These are phyloP conservation scores for Drosophila kambysellisi DNA, from an alignment of 2,888 invertebrate species.

Conservation along the genomic window DNA sequence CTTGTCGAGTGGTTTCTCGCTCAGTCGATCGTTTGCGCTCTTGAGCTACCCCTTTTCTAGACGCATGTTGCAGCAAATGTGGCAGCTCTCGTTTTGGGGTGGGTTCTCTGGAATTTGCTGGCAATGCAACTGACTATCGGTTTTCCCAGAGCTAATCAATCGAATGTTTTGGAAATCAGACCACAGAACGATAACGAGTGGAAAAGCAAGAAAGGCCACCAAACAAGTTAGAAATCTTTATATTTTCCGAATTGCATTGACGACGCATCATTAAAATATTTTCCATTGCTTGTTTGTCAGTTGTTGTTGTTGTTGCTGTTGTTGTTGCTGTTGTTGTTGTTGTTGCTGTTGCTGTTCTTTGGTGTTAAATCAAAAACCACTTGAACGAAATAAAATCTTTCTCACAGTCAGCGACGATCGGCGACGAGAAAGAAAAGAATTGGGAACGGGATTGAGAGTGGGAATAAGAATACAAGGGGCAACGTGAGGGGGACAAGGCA, in stretches of 20 bases:
- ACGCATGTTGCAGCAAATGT: not conserved
- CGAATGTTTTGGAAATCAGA: conserved; percentile 49
- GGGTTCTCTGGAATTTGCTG: conserved; percentile 13
- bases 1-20: conserved; percentile 65
- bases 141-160: conserved; percentile 64
- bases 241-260: conserved; percentile 69
- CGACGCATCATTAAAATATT: conserved; percentile 79
- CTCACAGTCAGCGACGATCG: conserved; percentile 71
- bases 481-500: conserved; percentile 35
- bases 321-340: conserved; percentile 8
- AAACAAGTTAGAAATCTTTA: conserved; percentile 77
- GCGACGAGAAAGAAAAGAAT: conserved; percentile 55
- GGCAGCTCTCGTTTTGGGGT: conserved; percentile 34
- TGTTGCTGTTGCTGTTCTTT: conserved; percentile 42
- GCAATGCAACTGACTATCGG: conserved; percentile 15
- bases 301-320: conserved; percentile 28
- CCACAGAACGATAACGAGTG: conserved; percentile 45
- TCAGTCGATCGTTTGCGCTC: conserved; percentile 27
- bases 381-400: conserved; percentile 80
- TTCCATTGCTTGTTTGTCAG: conserved; percentile 69
- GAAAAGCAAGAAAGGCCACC: conserved; percentile 60
- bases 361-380: conserved; percentile 80
- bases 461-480: conserved; percentile 15
- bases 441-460: conserved; percentile 61
- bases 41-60: conserved; percentile 53